Percentiles rank a stretch among this genome's conserved stretches.
Evolutionary conservation across 2,113 vertebrate genomes (phyloP).

Genomic region (Merops nubicus): DNA sequence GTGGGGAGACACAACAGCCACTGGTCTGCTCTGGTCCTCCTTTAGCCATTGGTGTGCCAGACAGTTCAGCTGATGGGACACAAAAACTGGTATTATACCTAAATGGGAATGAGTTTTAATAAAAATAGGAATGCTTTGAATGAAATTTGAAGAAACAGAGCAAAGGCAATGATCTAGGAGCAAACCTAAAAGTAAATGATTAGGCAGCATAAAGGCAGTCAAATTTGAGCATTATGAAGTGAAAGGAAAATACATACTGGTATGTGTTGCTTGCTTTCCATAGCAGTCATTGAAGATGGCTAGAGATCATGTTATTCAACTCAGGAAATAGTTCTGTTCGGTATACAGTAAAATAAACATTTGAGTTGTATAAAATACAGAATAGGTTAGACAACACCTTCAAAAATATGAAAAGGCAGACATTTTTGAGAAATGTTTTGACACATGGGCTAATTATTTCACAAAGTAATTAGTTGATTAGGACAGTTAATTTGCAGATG

Average conservation of each 20-base stretch:
- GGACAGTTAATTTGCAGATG: background rate
- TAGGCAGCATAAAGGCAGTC: background rate
- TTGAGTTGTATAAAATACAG: background rate
- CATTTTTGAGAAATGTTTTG: background rate
- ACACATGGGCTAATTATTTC: background rate
- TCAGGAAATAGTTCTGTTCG: background rate
- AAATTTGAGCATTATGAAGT: background rate
- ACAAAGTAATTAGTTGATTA: background rate
- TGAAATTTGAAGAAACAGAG: background rate
- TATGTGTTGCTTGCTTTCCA: background rate
- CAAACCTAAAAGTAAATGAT: background rate
- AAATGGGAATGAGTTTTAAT: background rate
- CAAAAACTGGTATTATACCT: background rate
- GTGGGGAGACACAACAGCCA: background rate
- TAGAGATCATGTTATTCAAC: background rate
- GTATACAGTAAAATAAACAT: background rate
- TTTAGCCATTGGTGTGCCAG: background rate
- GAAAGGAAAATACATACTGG: background rate
- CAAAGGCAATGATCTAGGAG: background rate
- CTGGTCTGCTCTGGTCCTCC: background rate
- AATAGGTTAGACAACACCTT: background rate
- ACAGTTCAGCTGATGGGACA: background rate
- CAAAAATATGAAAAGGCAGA: background rate
- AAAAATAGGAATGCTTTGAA: background rate
- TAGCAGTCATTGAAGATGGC: background rate